Evolutionary conservation across 2,888 invertebrate species (phyloP).

Genomic region (Diadegma fenestrale): DNA sequence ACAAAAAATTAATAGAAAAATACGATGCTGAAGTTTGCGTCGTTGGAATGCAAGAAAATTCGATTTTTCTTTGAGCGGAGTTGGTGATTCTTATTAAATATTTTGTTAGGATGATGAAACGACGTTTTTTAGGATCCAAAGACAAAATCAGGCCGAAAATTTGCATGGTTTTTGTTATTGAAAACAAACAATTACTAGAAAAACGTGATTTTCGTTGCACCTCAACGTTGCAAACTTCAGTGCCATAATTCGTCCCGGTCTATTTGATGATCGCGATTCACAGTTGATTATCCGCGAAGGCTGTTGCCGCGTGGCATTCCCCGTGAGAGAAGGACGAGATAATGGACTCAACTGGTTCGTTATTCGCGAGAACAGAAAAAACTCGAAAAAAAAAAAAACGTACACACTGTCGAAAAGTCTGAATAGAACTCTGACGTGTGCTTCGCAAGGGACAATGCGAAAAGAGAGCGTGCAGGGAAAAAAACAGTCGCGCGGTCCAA

Average conservation of each 20-base stretch:
- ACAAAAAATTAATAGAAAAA: no score
- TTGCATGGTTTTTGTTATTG: no score
- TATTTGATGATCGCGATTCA: slow-evolving; percentile 12
- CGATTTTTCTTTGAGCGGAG: no score
- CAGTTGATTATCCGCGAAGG: slow-evolving; percentile 39
- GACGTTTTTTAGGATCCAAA: no score
- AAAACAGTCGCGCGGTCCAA: slow-evolving; percentile 37
- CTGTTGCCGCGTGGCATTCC: slow-evolving; percentile 13
- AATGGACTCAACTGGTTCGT: slow-evolving; percentile 54
- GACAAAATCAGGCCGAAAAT: no score
- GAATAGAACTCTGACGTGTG: slow-evolving; percentile 27
- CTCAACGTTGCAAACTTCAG: no score
- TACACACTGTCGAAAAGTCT: slow-evolving; percentile 38
- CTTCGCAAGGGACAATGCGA: slow-evolving; percentile 31
- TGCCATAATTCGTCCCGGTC: not conserved
- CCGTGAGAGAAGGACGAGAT: slow-evolving; percentile 21
- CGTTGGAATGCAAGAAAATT: no score
- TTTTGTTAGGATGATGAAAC: no score
- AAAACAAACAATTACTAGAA: no score
- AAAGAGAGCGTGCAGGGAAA: slow-evolving; percentile 31
- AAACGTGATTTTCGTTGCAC: no score
- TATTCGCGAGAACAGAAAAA: slow-evolving; percentile 37
- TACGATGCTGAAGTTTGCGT: no score
- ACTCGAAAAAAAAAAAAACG: slow-evolving; percentile 34
- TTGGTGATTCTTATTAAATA: no score